Conservation (phyloP, 2,113 vertebrate species). For the Aviceda subcristata region DNA sequence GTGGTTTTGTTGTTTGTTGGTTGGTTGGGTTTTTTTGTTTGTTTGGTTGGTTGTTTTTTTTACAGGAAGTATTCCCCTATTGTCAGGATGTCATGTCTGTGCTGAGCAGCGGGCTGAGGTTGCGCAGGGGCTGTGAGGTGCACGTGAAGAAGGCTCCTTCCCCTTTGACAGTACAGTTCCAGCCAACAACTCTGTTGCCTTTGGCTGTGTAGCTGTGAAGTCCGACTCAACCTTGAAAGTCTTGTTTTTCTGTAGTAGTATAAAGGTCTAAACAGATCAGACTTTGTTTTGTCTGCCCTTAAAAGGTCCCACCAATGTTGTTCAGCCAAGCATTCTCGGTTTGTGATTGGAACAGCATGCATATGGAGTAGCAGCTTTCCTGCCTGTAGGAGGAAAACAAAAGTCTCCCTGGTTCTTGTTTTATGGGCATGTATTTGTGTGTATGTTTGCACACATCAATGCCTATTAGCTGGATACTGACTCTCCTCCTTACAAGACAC, state of each 20-base stretch:
- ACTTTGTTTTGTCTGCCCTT: constrained; percentile 15
- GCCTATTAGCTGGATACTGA: neutral
- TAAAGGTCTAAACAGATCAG: neutral
- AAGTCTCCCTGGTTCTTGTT: neutral
- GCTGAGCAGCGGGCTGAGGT: neutral
- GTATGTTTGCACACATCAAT: neutral
- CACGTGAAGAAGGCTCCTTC: neutral
- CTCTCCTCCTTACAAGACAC: neutral
- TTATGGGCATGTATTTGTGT: neutral
- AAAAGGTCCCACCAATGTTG: neutral
- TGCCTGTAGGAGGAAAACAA: neutral
- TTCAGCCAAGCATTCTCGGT: neutral
- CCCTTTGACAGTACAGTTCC: neutral
- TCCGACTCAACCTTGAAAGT: neutral
- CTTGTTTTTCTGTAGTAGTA: neutral
- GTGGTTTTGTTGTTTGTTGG: too few relatives aligned
- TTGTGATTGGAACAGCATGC: neutral
- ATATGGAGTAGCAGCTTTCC: neutral
- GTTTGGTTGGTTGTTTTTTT: neutral
- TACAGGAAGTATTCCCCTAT: neutral
- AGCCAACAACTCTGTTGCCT: neutral
- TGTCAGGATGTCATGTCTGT: neutral
- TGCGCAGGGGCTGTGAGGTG: neutral
- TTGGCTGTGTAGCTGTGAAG: neutral
- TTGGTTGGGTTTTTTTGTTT: too few relatives aligned